Conservation (phyloP, 2,888 invertebrate genomes). For the Pristionchus fissidentatus region DNA sequence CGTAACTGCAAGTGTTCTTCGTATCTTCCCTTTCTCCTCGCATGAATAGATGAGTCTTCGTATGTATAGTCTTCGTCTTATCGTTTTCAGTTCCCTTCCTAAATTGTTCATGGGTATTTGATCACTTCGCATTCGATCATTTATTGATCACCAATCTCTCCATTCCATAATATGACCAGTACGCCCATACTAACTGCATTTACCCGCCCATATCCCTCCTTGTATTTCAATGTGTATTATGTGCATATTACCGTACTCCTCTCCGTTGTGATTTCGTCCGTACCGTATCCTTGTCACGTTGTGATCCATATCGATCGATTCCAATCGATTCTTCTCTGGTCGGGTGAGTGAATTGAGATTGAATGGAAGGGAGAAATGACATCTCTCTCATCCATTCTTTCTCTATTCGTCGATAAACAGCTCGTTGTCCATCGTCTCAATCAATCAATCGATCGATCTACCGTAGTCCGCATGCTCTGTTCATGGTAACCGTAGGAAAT, state of each 20-base stretch:
- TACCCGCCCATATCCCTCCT: not conserved
- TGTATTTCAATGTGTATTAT: conserved; percentile 23
- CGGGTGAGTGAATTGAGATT: not conserved
- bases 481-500: not conserved
- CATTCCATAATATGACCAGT: too few relatives aligned
- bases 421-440: too few relatives aligned
- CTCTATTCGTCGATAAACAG: too few relatives aligned
- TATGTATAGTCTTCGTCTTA: too few relatives aligned
- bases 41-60: not conserved
- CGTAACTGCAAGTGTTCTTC: too few relatives aligned
- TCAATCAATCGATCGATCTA: too few relatives aligned
- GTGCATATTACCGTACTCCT: conserved; percentile 20
- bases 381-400: too few relatives aligned
- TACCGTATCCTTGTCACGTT: conserved; percentile 18
- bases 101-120: not conserved
- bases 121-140: not conserved
- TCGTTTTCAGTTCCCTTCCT: not conserved
- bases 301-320: conserved; percentile 23
- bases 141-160: not conserved
- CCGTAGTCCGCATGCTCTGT: not conserved
- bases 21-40: not conserved
- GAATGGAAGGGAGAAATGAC: too few relatives aligned
- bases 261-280: not conserved
- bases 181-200: not conserved
- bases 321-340: conserved; percentile 6